Conservation (phyloP, 2,888 invertebrate species). For the Patella depressa region DNA sequence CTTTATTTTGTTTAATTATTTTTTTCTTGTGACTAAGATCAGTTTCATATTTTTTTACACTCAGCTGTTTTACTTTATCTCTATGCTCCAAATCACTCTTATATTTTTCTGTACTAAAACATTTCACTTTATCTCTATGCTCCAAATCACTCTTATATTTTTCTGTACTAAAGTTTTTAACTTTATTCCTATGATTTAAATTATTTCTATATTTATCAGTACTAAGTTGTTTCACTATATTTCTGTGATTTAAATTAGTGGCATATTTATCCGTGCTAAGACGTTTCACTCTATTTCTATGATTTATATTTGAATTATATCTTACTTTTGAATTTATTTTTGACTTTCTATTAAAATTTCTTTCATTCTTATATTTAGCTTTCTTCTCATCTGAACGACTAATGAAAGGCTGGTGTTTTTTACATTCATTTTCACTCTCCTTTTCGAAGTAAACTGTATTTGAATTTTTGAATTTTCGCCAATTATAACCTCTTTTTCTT, state of each 20-base stretch:
- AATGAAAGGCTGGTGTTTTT: too few relatives aligned
- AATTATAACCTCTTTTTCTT: not conserved
- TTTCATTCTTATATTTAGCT: not conserved
- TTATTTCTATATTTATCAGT: not conserved
- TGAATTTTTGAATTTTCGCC: not conserved
- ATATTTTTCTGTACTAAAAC: too few relatives aligned
- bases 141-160: not conserved
- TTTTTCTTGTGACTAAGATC: too few relatives aligned
- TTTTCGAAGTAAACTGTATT: not conserved
- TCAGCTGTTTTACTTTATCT: too few relatives aligned
- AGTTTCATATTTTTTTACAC: too few relatives aligned
- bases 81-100: too few relatives aligned
- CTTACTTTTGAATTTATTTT: not conserved
- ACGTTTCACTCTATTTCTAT: not conserved
- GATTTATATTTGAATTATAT: not conserved
- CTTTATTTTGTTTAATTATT: too few relatives aligned
- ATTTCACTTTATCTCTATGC: too few relatives aligned
- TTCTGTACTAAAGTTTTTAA: not conserved
- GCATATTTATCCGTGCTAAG: not conserved
- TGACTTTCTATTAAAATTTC: not conserved
- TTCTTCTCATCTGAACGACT: not conserved
- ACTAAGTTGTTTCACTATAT: not conserved
- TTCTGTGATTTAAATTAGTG: not conserved
- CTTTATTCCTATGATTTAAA: not conserved
- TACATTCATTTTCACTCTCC: too few relatives aligned